phyloP scores from a whole-genome alignment of 2,888 invertebrate species.

The Stictocephala bisonia region DNA sequence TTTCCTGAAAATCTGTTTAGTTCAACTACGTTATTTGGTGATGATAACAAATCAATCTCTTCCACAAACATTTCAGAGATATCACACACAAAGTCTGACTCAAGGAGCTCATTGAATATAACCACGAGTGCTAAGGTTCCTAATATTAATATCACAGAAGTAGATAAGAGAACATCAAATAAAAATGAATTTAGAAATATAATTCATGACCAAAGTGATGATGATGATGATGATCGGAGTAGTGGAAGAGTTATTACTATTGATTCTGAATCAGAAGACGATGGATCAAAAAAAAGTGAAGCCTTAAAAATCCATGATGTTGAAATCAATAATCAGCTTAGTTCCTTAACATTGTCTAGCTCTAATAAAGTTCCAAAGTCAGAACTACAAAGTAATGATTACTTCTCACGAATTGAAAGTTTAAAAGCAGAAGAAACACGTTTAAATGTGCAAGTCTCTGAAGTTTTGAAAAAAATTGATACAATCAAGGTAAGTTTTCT shows the following conservation, averaged over 20 bases:
- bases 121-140: too few species aligned
- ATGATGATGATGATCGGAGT: not conserved
- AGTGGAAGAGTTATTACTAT: not conserved
- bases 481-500: conserved; percentile 47
- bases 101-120: not conserved
- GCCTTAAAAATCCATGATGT: not conserved
- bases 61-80: not conserved
- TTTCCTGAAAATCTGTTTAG: too few species aligned
- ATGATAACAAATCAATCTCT: not conserved
- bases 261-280: conserved; percentile 25
- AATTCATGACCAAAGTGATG: not conserved
- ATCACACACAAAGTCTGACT: not conserved
- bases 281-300: not conserved
- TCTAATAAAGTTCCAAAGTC: not conserved
- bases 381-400: not conserved
- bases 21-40: not conserved
- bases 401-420: conserved; percentile 28
- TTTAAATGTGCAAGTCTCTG: conserved; percentile 33
- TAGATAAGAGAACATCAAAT: not conserved
- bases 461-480: conserved; percentile 25
- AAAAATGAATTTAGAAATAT: not conserved
- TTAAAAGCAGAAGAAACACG: conserved; percentile 46
- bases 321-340: not conserved
- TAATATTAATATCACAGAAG: not conserved
- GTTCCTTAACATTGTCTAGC: not conserved